Conservation (phyloP, 2,888 invertebrate species). For the Melitaea athalia region DNA sequence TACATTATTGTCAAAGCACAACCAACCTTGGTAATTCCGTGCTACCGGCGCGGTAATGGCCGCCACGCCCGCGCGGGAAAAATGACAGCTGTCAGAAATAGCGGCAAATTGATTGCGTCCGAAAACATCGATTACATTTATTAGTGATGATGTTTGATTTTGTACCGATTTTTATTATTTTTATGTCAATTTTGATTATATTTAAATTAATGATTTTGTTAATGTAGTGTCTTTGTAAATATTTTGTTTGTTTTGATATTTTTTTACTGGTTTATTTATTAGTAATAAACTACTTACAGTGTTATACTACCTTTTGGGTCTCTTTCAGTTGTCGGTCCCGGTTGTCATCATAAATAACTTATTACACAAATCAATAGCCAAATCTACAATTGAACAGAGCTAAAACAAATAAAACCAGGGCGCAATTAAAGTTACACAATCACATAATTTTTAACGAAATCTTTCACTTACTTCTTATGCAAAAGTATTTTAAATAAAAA, state of each 20-base stretch:
- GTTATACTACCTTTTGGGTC: too few species aligned
- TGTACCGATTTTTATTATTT: background rate
- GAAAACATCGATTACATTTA: conserved; percentile 6
- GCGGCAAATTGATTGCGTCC: conserved; percentile 27
- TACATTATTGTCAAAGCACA: background rate
- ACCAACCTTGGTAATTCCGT: conserved; percentile 4
- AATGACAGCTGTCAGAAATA: conserved; percentile 59
- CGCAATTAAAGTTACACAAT: too few species aligned
- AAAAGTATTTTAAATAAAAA: background rate
- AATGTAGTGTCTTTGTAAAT: too few species aligned
- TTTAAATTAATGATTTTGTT: background rate
- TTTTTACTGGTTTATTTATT: too few species aligned
- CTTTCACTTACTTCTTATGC: background rate
- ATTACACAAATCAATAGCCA: too few species aligned
- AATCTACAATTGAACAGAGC: too few species aligned
- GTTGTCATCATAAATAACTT: too few species aligned
- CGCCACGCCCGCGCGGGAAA: conserved; percentile 57
- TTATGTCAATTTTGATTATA: background rate
- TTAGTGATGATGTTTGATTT: conserved; percentile 2
- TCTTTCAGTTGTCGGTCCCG: too few species aligned
- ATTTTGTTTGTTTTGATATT: too few species aligned
- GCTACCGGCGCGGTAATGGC: conserved; percentile 19
- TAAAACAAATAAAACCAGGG: too few species aligned
- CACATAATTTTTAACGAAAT: background rate
- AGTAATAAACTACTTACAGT: too few species aligned